These are phyloP conservation scores for Cerastis rubricosa DNA, from an alignment of 2,888 invertebrate genomes.

Conservation along the genomic window DNA sequence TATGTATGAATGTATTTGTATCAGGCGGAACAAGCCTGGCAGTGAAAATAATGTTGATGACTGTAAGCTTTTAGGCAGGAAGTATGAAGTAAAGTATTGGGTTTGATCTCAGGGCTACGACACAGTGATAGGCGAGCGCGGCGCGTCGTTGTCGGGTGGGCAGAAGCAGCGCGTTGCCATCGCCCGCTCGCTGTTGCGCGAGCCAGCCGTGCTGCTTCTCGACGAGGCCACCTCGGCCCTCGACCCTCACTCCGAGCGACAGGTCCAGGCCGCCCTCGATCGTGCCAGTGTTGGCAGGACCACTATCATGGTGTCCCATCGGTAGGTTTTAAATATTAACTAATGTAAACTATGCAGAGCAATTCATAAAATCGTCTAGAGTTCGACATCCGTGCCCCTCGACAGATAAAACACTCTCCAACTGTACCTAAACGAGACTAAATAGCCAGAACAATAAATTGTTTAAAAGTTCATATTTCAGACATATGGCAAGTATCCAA, in stretches of 20 bases:
- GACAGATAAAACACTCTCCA: background rate
- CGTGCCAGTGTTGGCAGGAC: conserved; percentile 93
- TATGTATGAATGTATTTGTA: too few relatives aligned
- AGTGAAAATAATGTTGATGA: background rate
- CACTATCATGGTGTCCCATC: conserved; percentile 93
- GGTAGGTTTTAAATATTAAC: conserved; percentile 70
- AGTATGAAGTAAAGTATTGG: background rate
- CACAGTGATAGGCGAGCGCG: conserved; percentile 95
- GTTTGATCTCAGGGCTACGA: conserved; percentile 91
- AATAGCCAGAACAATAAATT: background rate
- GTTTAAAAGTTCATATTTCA: background rate
- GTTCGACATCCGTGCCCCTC: too few relatives aligned
- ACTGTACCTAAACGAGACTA: too few relatives aligned
- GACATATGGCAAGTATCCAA: conserved; percentile 10
- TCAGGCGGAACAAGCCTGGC: background rate
- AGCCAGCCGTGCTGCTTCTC: conserved; percentile 93
- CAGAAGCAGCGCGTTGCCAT: conserved; percentile 97
- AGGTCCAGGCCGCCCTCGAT: conserved; percentile 95
- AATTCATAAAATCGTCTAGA: background rate
- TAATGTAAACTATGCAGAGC: background rate
- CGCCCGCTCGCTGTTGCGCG: conserved; percentile 94
- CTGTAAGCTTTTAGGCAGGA: background rate
- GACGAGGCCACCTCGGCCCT: conserved; percentile 97
- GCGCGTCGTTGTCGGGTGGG: conserved; percentile 95
- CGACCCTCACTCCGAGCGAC: conserved; percentile 94